Conservation (phyloP, 2,113 vertebrate genomes). For the Ammodytes dubius region DNA sequence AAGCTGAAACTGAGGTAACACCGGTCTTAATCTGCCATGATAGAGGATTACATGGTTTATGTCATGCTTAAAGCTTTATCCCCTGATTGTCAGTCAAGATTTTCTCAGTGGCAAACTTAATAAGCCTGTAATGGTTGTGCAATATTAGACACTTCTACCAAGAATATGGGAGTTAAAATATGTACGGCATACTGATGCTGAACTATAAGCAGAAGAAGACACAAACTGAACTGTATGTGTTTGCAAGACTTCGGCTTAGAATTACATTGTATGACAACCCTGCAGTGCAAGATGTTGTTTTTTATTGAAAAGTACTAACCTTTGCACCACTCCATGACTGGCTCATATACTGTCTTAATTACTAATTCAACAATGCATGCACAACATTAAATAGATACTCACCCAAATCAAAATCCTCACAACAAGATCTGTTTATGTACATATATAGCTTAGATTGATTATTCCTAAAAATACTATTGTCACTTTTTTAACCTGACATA, state of each 20-base stretch:
- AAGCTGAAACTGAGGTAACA: constrained; percentile 61
- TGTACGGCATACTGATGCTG: constrained; percentile 28
- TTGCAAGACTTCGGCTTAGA: background rate
- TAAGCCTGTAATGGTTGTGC: constrained; percentile 62
- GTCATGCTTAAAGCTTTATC: constrained; percentile 71
- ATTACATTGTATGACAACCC: background rate
- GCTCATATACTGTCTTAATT: background rate
- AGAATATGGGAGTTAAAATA: constrained; percentile 37
- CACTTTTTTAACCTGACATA: background rate
- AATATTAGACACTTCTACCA: constrained; percentile 50
- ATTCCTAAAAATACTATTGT: constrained; percentile 1
- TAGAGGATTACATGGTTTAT: constrained; percentile 81
- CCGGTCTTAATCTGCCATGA: constrained; percentile 70
- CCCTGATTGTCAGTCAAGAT: constrained; percentile 77
- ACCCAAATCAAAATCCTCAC: background rate
- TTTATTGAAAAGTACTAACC: background rate
- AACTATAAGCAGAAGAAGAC: constrained; percentile 2
- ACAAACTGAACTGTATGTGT: background rate
- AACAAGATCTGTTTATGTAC: background rate
- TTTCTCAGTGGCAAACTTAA: constrained; percentile 59
- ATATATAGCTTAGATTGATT: background rate
- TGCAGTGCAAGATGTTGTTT: background rate
- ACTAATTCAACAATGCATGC: background rate
- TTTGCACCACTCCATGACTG: background rate
- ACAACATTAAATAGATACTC: background rate